Evolutionary conservation across 2,113 vertebrate species (phyloP).

Genomic region (Nothocercus nigrocapillus): DNA sequence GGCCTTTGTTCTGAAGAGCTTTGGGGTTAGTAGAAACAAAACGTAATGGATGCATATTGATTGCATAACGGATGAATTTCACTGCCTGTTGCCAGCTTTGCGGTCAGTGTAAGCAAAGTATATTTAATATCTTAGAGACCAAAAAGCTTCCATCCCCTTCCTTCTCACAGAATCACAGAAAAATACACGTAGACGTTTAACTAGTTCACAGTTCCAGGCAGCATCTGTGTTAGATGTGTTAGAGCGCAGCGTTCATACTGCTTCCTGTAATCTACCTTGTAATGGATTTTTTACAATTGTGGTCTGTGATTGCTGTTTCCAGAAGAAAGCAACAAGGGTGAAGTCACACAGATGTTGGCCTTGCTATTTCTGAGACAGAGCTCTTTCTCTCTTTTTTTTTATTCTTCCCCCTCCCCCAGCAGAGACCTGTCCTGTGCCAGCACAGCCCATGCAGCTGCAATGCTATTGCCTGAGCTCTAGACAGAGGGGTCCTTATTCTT

Average conservation of each 20-base stretch:
- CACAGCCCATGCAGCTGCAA: neutral
- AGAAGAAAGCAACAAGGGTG: slow-evolving; percentile 10
- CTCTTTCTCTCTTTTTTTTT: neutral
- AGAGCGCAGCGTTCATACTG: neutral
- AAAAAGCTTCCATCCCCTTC: neutral
- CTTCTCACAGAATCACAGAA: neutral
- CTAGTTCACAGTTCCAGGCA: neutral
- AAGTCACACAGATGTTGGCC: slow-evolving; percentile 26
- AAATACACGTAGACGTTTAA: neutral
- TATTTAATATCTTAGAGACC: neutral
- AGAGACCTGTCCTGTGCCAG: neutral
- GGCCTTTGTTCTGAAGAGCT: neutral
- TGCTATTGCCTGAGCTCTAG: neutral
- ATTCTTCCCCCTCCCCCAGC: neutral
- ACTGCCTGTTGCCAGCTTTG: neutral
- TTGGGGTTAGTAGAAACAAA: neutral
- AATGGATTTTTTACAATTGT: neutral
- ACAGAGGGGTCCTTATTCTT: slow-evolving; percentile 49
- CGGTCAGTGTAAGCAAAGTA: neutral
- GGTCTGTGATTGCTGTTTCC: neutral
- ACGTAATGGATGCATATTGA: too few species aligned
- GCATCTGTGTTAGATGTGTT: neutral
- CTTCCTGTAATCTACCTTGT: neutral
- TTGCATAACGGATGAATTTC: neutral
- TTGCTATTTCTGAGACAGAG: slow-evolving; percentile 54